phyloP scores from a whole-genome alignment of 2,113 vertebrate genomes.

The Pachycephala philippinensis region DNA sequence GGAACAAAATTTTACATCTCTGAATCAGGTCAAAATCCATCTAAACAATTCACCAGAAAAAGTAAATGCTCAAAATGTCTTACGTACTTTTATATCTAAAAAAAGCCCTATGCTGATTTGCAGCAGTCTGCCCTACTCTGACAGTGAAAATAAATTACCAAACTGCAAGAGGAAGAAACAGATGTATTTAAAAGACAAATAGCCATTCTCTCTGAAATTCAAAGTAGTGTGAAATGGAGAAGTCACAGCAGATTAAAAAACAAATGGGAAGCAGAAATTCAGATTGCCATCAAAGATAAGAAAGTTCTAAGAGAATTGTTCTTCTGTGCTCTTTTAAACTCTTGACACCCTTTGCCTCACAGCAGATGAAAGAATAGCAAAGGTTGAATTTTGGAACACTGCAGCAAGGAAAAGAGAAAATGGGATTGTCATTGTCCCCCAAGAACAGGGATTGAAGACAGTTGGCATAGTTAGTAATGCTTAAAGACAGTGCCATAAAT shows the following conservation, averaged over 20 bases:
- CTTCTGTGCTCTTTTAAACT: not conserved
- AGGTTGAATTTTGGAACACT: not conserved
- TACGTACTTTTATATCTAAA: not conserved
- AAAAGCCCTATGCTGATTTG: not conserved
- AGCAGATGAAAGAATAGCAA: not conserved
- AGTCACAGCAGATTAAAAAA: constrained; percentile 32
- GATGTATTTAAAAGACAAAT: not conserved
- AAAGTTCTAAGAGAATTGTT: not conserved
- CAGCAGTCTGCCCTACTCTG: not conserved
- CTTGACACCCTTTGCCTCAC: not conserved
- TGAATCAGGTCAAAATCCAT: not conserved
- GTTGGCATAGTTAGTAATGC: not conserved
- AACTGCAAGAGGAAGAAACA: not conserved
- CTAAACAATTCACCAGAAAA: not conserved
- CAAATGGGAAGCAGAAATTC: not conserved
- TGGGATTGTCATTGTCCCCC: not conserved
- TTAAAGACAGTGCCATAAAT: not conserved
- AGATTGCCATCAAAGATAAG: not conserved
- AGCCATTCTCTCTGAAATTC: not conserved
- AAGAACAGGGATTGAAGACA: not conserved
- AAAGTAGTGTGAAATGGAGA: constrained; percentile 7
- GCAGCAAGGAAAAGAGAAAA: not conserved
- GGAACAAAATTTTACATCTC: not conserved
- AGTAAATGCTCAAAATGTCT: not conserved
- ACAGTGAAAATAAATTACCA: not conserved